A percentile compares a stretch with the other conserved stretches of the same genome.
Evolutionary conservation across 2,797 vertebrate genomes (phyloP).

Genomic region (Holocentrus rufus): DNA sequence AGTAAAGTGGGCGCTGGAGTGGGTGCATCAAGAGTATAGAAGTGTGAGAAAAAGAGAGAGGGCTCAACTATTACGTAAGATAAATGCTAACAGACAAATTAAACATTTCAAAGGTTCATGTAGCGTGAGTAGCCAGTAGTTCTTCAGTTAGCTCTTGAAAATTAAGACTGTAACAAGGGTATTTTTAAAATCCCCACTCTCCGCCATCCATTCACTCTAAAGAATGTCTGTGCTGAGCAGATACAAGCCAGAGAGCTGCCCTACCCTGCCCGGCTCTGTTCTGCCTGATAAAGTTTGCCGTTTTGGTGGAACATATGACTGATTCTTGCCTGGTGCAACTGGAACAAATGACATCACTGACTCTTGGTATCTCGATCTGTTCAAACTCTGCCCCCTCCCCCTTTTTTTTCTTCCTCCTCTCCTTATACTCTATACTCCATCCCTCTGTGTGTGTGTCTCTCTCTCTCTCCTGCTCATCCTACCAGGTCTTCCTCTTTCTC

Average conservation of each 20-base stretch:
- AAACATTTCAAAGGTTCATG: background rate
- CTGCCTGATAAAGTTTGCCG: conserved; percentile 74
- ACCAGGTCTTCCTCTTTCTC: conserved; percentile 16
- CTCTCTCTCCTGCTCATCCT: conserved; percentile 30
- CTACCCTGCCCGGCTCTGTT: conserved; percentile 64
- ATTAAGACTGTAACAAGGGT: conserved; percentile 8
- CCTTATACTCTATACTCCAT: no score
- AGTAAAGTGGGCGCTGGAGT: background rate
- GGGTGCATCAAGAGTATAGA: conserved; percentile 5
- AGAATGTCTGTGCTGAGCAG: conserved; percentile 73
- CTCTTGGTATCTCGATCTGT: conserved; percentile 72
- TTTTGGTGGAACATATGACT: conserved; percentile 77
- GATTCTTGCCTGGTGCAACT: conserved; percentile 70
- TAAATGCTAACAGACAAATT: background rate
- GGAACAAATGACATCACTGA: conserved; percentile 83
- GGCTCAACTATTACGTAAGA: background rate
- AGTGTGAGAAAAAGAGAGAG: background rate
- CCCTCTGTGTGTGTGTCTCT: conserved; percentile 33
- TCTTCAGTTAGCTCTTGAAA: background rate
- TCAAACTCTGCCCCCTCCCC: conserved; percentile 27
- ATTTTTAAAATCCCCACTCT: conserved; percentile 34
- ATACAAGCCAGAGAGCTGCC: conserved; percentile 66
- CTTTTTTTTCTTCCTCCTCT: background rate
- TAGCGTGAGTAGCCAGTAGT: background rate
- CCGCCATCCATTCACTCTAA: conserved; percentile 59